Evolutionary conservation across 1,140 invertebrate species (phyloP).

Genomic region (Cydia strobilella): DNA sequence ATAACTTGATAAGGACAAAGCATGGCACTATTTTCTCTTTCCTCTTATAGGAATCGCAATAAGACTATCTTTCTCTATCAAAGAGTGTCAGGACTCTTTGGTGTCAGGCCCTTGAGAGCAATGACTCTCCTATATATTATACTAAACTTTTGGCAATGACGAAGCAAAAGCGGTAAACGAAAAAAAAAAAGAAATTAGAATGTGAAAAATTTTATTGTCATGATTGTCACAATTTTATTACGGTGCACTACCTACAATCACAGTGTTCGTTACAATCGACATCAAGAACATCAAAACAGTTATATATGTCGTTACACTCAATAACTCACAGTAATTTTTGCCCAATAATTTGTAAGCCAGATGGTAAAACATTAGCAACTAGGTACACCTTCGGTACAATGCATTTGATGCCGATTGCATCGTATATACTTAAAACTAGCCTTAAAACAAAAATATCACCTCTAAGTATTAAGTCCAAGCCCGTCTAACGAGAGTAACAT

Average conservation of each 20-base stretch:
- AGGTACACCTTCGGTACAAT: not conserved
- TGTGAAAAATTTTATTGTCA: conserved; percentile 31
- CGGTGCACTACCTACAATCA: conserved; percentile 45
- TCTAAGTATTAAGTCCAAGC: conserved; percentile 58
- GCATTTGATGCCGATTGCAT: conserved; percentile 7
- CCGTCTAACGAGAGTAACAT: conserved; percentile 49
- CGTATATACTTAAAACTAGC: conserved; percentile 33
- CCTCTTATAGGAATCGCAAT: too few relatives aligned
- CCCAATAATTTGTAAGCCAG: not conserved
- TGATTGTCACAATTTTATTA: conserved; percentile 30
- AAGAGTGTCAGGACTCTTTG: too few relatives aligned
- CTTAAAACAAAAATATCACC: conserved; percentile 59
- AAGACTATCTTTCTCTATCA: too few relatives aligned
- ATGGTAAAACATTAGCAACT: conserved; percentile 28
- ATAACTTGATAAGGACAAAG: too few relatives aligned
- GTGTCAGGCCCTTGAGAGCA: too few relatives aligned
- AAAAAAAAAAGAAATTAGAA: not conserved
- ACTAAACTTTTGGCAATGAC: too few relatives aligned
- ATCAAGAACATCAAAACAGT: conserved; percentile 33
- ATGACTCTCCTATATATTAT: too few relatives aligned
- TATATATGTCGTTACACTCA: conserved; percentile 11
- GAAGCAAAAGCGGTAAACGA: not conserved
- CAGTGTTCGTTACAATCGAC: conserved; percentile 42
- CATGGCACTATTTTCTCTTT: too few relatives aligned
- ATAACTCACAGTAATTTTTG: not conserved